Evolutionary conservation across 30 jellyfish, hydroid and myxozoan genomes (phyloP).

Genomic region (Sanderia malayensis): DNA sequence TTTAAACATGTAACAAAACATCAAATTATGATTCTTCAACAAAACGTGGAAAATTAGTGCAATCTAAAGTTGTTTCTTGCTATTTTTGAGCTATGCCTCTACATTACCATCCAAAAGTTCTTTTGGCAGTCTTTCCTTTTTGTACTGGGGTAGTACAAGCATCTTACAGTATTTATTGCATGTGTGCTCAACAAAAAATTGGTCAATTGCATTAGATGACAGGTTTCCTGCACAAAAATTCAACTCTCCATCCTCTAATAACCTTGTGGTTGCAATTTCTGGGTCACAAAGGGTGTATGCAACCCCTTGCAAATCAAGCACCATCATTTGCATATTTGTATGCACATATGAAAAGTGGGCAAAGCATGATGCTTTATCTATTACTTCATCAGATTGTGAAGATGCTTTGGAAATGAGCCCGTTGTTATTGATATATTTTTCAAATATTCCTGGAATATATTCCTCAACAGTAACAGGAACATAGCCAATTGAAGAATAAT

Average conservation of each 20-base stretch:
- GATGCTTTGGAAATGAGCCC: conserved; percentile 9
- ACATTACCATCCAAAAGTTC: not conserved
- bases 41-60: not conserved
- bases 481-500: not conserved
- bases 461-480: conserved; percentile 18
- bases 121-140: not conserved
- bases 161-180: conserved; percentile 13
- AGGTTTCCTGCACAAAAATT: conserved; percentile 24
- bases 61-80: not conserved
- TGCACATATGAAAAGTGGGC: conserved; percentile 18
- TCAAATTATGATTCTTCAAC: not conserved
- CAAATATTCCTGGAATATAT: not conserved
- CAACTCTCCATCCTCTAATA: conserved; percentile 16
- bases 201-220: conserved; percentile 3
- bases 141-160: not conserved
- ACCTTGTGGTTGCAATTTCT: not conserved
- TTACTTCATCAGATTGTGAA: not conserved
- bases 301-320: conserved; percentile 19
- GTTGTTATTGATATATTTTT: conserved; percentile 7
- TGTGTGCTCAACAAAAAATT: conserved; percentile 10
- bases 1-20: not conserved
- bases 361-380: conserved; percentile 13
- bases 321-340: conserved; percentile 19
- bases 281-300: conserved; percentile 1
- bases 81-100: not conserved